Base-by-base conservation (phyloP, 2,888 invertebrate genomes). In the Atrina japonica region DNA sequence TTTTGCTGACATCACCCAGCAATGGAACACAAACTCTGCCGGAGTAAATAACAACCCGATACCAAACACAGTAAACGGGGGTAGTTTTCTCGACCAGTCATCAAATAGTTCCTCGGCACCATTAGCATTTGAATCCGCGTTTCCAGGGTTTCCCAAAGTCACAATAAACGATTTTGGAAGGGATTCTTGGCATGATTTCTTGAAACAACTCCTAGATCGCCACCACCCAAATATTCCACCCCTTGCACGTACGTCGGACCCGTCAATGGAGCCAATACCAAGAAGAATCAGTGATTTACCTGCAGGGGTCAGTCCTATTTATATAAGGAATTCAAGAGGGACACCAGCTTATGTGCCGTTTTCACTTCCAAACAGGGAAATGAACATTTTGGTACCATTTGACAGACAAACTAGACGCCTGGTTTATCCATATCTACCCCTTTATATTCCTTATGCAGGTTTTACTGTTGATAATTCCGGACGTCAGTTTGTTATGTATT, bases 341-440 rank as follows among this genome's bases (percentile, higher is more conserved):
- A 43, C 29, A 16, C 61, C 61, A 49, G 61, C 61, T 3, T 61
- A 61, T 21, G 61, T 61, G 9, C 61, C 61, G 14, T 61, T 61
- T 43, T 16, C n/a, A 30, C 43, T 61, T 25, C 49, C 61, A 11
- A 47, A 49, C 18, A 47, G 47, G 18, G 27, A 27, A 23, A 29
- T 27, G n/a, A 41, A 41, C 35, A 35, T 61, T 16, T 30, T 43
- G 14, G 35, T 61, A 21, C 61, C 61, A 11, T 61, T 61, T 35
- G 49, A 49, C 21, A 61, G 61, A 49, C 47, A 61, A 30, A 61
- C 25, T 2, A 27, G 49, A 11, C 47, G 47, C 18, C 29, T 61
- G 18, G 21, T 61, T 30, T 61, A 61, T 47, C 61, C 61, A 2
- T 61, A 61, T 49, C 21, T 61, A 16, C 61, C 61, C 1, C n/a